Evolutionary conservation across 1,140 invertebrate species (phyloP).

Genomic region (Uloborus diversus): DNA sequence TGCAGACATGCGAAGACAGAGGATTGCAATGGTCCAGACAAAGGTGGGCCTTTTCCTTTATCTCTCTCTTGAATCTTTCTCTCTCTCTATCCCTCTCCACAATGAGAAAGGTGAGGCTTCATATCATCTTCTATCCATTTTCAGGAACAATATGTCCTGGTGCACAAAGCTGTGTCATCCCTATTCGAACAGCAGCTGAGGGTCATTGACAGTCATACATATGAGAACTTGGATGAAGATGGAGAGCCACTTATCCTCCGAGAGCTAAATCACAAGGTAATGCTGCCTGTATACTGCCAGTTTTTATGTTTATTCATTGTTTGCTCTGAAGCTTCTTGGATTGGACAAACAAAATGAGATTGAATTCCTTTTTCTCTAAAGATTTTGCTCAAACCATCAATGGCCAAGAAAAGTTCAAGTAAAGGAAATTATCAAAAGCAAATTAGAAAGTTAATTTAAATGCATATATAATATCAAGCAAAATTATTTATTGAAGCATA

Average conservation of each 20-base stretch:
- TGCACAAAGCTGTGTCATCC: constrained; percentile 70
- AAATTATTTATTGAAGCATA: too few species aligned
- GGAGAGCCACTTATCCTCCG: constrained; percentile 59
- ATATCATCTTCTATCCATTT: neutral
- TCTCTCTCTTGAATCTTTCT: too few species aligned
- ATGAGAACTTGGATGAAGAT: constrained; percentile 69
- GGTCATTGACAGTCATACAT: constrained; percentile 71
- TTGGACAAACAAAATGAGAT: too few species aligned
- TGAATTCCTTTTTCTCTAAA: too few species aligned
- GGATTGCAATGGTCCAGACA: constrained; percentile 74
- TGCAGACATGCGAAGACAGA: constrained; percentile 71
- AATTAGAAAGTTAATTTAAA: neutral
- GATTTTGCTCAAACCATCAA: too few species aligned
- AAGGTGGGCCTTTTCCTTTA: constrained; percentile 47
- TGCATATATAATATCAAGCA: too few species aligned
- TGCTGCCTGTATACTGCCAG: too few species aligned
- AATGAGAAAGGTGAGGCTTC: neutral
- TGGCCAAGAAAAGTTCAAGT: too few species aligned
- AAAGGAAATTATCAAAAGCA: too few species aligned
- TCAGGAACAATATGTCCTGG: constrained; percentile 69
- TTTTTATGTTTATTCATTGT: neutral
- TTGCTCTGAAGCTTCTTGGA: too few species aligned
- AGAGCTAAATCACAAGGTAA: constrained; percentile 31
- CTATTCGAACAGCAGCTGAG: constrained; percentile 70
- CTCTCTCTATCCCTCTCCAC: too few species aligned